phyloP scores from a whole-genome alignment of 2,113 vertebrate species.

The Grammomys surdaster region DNA sequence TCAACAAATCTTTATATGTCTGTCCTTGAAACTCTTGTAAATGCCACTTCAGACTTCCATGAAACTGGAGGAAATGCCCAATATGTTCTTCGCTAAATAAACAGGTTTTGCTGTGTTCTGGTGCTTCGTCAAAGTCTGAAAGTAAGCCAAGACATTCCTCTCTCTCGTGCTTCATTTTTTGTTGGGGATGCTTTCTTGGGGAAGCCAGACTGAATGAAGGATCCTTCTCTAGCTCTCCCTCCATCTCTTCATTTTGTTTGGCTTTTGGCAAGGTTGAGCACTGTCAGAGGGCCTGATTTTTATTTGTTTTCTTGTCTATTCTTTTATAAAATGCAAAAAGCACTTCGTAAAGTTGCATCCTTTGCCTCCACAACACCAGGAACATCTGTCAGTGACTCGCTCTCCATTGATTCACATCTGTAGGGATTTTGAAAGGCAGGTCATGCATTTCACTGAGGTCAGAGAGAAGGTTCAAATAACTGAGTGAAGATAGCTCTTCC shows the following conservation, averaged over 20 bases:
- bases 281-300: not conserved
- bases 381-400: not conserved
- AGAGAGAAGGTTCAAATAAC: not conserved
- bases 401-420: not conserved
- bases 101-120: not conserved
- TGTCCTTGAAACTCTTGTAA: not conserved
- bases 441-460: not conserved
- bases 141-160: conserved; percentile 17
- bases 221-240: not conserved
- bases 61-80: not conserved
- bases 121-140: conserved; percentile 28
- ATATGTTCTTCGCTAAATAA: not conserved
- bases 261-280: not conserved
- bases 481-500: not conserved
- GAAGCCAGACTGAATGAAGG: not conserved
- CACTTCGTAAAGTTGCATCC: not conserved
- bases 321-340: conserved; percentile 27
- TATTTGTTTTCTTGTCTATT: not conserved
- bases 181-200: not conserved
- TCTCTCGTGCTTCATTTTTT: conserved; percentile 14
- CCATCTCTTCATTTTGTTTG: not conserved
- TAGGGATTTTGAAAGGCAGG: not conserved
- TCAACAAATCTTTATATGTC: not conserved
- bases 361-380: not conserved
- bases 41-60: not conserved